These are phyloP conservation scores for Lepus townsendii DNA, from an alignment of 2,797 vertebrate genomes.

Conservation along the genomic window DNA sequence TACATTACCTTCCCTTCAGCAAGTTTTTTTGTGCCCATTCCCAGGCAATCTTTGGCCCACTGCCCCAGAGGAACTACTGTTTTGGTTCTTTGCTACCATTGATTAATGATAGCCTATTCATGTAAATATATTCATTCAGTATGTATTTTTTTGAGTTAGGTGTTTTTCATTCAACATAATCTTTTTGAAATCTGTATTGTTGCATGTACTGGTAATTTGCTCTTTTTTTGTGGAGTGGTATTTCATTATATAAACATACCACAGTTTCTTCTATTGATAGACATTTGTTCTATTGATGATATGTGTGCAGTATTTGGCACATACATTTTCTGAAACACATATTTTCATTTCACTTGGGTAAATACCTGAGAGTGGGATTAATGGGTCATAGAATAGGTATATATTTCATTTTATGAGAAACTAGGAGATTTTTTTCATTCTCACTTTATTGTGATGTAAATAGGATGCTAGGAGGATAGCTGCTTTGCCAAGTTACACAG, in stretches of 20 bases:
- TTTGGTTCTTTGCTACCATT: neutral
- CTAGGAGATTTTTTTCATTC: slow-evolving; percentile 7
- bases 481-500: neutral
- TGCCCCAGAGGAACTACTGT: neutral
- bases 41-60: neutral
- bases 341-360: neutral
- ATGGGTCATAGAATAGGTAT: neutral
- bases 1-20: neutral
- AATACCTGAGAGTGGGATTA: neutral
- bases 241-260: neutral
- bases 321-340: neutral
- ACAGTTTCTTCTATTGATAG: neutral
- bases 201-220: neutral
- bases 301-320: neutral
- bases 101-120: neutral
- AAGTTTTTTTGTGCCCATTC: neutral
- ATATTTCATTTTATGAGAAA: slow-evolving; percentile 12
- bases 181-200: neutral
- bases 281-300: neutral
- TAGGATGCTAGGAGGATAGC: neutral
- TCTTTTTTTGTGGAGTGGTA: neutral
- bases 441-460: neutral
- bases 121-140: neutral
- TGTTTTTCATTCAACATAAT: neutral
- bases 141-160: neutral